These are phyloP conservation scores for Caenorhabditis sp. DNA, from an alignment of 2,888 invertebrate species.

Conservation along the genomic window DNA sequence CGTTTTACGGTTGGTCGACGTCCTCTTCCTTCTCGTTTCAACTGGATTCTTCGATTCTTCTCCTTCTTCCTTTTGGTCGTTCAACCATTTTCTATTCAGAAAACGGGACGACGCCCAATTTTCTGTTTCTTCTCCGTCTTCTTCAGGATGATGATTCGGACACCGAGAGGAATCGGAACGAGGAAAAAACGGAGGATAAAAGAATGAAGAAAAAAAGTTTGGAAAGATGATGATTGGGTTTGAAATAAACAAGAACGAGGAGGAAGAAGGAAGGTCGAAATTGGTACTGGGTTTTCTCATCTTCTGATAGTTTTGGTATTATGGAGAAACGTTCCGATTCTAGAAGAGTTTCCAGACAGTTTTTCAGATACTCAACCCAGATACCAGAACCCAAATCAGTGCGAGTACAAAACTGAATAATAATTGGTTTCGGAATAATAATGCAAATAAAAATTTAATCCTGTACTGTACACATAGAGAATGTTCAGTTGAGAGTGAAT, in stretches of 20 bases:
- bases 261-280: not conserved
- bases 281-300: conserved; percentile 24
- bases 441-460: conserved; percentile 46
- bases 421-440: conserved; percentile 26
- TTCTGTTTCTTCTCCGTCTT: conserved; percentile 22
- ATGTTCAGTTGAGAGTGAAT: conserved; percentile 29
- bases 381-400: not conserved
- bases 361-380: not conserved
- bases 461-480: conserved; percentile 36
- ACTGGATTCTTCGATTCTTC: conserved; percentile 40
- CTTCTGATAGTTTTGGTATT: not conserved
- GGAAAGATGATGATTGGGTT: conserved; percentile 53
- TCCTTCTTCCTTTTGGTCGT: conserved; percentile 12
- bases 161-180: conserved; percentile 30
- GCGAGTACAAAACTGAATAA: conserved; percentile 31
- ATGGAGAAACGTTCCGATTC: no score
- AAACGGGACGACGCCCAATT: conserved; percentile 64
- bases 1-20: conserved; percentile 58
- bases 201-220: conserved; percentile 5
- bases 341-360: not conserved
- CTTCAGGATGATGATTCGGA: conserved; percentile 27
- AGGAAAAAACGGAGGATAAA: conserved; percentile 16
- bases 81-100: conserved; percentile 59
- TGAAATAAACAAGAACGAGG: conserved; percentile 14
- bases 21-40: conserved; percentile 37